These are phyloP conservation scores for Ornithoptera alexandrae DNA, from an alignment of 2,888 invertebrate genomes.

Conservation along the genomic window DNA sequence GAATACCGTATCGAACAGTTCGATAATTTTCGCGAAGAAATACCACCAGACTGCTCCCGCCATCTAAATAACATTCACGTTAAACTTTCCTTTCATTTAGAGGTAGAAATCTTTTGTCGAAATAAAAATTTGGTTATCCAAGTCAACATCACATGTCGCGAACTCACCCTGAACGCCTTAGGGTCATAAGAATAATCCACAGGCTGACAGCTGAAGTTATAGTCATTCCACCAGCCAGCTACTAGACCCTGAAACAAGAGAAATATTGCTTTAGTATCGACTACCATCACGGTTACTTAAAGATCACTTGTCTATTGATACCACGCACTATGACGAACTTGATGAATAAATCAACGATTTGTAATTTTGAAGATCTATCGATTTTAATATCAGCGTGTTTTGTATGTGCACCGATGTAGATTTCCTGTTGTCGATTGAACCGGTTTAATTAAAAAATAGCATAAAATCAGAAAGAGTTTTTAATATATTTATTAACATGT, in stretches of 20 bases:
- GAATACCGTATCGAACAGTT: constrained; percentile 90
- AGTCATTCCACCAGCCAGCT: constrained; percentile 79
- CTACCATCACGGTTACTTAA: too few relatives aligned
- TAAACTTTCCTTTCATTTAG: background rate
- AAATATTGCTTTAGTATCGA: too few relatives aligned
- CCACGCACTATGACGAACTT: too few relatives aligned
- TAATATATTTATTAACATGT: background rate
- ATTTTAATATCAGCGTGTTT: too few relatives aligned
- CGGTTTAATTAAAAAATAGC: background rate
- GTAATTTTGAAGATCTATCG: too few relatives aligned
- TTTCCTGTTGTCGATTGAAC: background rate
- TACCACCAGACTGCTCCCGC: constrained; percentile 87
- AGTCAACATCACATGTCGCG: too few relatives aligned
- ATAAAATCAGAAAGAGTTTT: background rate
- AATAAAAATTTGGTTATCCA: background rate
- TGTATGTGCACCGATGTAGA: background rate
- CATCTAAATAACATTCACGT: constrained; percentile 59
- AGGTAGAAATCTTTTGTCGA: background rate
- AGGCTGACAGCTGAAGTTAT: constrained; percentile 86
- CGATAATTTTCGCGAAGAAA: constrained; percentile 88
- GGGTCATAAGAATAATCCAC: constrained; percentile 82
- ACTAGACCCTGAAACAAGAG: constrained; percentile 67
- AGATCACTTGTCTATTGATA: too few relatives aligned
- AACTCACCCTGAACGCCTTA: constrained; percentile 81
- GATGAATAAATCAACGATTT: too few relatives aligned